Percentiles rank a stretch among this genome's conserved stretches.
phyloP scores from a whole-genome alignment of 2,113 vertebrate genomes.

The Callorhinus ursinus region DNA sequence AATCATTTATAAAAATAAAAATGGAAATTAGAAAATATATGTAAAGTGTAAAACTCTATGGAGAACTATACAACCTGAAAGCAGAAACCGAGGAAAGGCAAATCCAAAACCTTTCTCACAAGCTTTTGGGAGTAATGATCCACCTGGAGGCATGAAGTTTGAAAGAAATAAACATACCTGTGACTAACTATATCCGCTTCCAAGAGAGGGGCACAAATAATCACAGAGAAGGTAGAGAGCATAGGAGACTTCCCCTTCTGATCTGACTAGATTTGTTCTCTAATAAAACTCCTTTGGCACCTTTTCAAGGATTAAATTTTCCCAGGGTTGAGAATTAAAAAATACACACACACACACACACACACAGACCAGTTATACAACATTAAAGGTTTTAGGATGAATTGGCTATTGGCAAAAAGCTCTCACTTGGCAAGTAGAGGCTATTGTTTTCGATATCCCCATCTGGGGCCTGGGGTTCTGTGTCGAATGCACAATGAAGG shows the following conservation, averaged over 20 bases:
- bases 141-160: background rate
- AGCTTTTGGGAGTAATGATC: background rate
- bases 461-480: background rate
- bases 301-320: background rate
- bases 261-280: background rate
- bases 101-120: background rate
- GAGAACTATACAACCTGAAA: conserved; percentile 20
- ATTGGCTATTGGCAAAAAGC: background rate
- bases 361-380: background rate
- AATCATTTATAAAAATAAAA: conserved; percentile 73
- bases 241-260: background rate
- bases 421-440: rapidly evolving
- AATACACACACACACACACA: background rate
- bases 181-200: background rate
- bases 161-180: conserved; percentile 37
- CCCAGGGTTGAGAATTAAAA: background rate
- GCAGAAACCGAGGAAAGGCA: background rate
- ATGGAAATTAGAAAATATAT: conserved; percentile 70
- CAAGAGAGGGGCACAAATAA: background rate
- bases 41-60: conserved; percentile 37
- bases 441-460: background rate
- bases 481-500: background rate
- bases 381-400: background rate
- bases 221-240: background rate
- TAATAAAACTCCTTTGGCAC: background rate